These are phyloP conservation scores for Azemiops feae DNA, from an alignment of 2,113 vertebrate genomes.

Conservation along the genomic window DNA sequence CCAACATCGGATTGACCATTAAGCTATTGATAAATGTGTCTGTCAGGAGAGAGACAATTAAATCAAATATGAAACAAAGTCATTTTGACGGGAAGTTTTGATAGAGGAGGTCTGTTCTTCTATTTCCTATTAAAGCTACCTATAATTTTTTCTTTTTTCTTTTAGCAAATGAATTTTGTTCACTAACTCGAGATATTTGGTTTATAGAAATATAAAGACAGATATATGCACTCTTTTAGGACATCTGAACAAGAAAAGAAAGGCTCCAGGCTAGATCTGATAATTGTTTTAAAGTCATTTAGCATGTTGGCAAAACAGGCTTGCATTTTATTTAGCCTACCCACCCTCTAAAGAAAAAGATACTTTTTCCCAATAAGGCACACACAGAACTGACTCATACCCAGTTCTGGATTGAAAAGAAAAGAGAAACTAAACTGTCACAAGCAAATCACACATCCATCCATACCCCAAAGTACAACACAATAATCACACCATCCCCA, in stretches of 20 bases:
- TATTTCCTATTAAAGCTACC: constrained; percentile 82
- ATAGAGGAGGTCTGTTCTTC: constrained; percentile 93
- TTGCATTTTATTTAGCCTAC: constrained; percentile 44
- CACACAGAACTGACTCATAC: constrained; percentile 40
- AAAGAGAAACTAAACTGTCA: constrained; percentile 10
- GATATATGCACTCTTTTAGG: not conserved
- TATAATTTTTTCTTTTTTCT: constrained; percentile 66
- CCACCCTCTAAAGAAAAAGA: constrained; percentile 31
- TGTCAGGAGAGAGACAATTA: constrained; percentile 99
- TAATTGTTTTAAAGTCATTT: not conserved
- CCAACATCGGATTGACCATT: constrained; percentile 99
- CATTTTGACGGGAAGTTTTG: constrained; percentile 95
- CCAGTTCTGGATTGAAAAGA: constrained; percentile 27
- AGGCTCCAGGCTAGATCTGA: constrained; percentile 1
- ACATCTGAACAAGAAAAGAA: constrained; percentile 45
- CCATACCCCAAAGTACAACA: not conserved
- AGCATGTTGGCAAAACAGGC: not conserved
- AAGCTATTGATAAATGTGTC: constrained; percentile 99
- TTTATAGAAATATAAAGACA: constrained; percentile 41
- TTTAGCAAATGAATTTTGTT: constrained; percentile 80
- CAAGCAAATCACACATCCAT: not conserved
- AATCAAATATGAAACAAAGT: constrained; percentile 99
- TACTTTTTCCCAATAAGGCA: constrained; percentile 52
- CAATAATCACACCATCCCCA: constrained; percentile 24
- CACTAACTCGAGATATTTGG: constrained; percentile 71